These are phyloP conservation scores for Willisornis vidua DNA, from an alignment of 2,113 vertebrate genomes.

Conservation along the genomic window DNA sequence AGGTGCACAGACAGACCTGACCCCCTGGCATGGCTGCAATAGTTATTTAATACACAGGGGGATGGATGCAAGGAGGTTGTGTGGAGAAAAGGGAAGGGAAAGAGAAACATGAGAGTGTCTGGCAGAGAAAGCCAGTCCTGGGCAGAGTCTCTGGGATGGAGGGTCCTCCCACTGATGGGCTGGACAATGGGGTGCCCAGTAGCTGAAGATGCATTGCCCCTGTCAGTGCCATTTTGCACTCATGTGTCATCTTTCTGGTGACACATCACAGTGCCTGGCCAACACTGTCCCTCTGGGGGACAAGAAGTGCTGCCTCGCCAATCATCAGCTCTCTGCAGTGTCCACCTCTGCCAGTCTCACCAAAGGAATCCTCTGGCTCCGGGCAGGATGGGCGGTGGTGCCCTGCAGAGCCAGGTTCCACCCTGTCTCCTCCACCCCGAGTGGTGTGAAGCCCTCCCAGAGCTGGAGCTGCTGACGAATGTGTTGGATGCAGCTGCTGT, in stretches of 20 bases:
- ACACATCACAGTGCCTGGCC: background rate
- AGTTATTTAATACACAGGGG: background rate
- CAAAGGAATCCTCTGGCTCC: background rate
- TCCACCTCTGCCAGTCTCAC: accelerated
- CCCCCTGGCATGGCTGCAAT: background rate
- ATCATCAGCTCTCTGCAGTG: background rate
- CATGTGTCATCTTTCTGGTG: background rate
- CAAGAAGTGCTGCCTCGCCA: background rate
- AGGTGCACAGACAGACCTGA: background rate
- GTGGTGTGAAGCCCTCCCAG: background rate
- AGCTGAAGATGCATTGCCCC: background rate
- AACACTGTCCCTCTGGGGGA: background rate
- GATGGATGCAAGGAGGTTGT: background rate
- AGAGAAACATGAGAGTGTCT: background rate
- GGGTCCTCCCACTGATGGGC: background rate
- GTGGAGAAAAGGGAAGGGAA: background rate
- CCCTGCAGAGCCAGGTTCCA: background rate
- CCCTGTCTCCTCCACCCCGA: background rate
- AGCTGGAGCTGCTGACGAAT: background rate
- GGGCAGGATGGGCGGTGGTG: background rate
- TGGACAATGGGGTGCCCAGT: background rate
- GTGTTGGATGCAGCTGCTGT: background rate
- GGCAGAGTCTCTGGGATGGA: background rate
- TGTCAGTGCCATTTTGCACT: background rate
- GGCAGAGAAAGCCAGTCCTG: background rate